Evolutionary conservation across 2,888 invertebrate genomes (phyloP), one percentile per base, ranked within the genome.

Genomic region (Cantharis nigra): DNA sequence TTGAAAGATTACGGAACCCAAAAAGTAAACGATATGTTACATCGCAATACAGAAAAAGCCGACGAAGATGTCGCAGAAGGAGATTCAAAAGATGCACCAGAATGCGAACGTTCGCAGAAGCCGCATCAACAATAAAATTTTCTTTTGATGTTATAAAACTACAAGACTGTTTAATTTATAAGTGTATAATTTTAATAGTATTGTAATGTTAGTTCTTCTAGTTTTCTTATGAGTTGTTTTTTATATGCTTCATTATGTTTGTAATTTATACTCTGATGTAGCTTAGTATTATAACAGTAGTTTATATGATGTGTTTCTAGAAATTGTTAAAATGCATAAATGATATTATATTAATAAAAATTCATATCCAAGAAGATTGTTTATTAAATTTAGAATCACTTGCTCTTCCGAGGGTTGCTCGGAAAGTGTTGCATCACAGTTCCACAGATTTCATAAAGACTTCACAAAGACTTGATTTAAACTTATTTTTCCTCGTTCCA

Each of bases 1-100:
- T 78, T 85, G 71, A 86, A 82, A 75, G 85, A 86, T 13, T 85
- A 85, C 74, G 85, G 86, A 10, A 76, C 82, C 28, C 85, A 86
- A 65, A 85, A 85, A 78, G 84, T 87, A 23, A 87, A 85, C 30
- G 85, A 85, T 78, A 83, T 83, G 20, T 80, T 86, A 62, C 82
- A 84, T 70, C 74, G 63, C 13, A 74, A 73, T 23, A 71, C 67
- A 14, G 77, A 72, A 10, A 30, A 13, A 13, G 11, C 33, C 9
- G 14, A 3, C 13, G 70, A 70, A 10, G 70, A 70, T 9, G 16
- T 13, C n/a, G 14, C 33, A 10, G 70, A 70, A 14, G 14, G 7
- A 70, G 16, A 33, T 11, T 13, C n/a, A 16, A 70, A 70, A n/a
- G 18, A 16, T 14, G n/a, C 18, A 18, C 14, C 28, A 9, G 33